Evolutionary conservation across 30 jellyfish, hydroid and myxozoan genomes (phyloP), one percentile per base, ranked within the genome.

Genomic region (Aurelia sp.): DNA sequence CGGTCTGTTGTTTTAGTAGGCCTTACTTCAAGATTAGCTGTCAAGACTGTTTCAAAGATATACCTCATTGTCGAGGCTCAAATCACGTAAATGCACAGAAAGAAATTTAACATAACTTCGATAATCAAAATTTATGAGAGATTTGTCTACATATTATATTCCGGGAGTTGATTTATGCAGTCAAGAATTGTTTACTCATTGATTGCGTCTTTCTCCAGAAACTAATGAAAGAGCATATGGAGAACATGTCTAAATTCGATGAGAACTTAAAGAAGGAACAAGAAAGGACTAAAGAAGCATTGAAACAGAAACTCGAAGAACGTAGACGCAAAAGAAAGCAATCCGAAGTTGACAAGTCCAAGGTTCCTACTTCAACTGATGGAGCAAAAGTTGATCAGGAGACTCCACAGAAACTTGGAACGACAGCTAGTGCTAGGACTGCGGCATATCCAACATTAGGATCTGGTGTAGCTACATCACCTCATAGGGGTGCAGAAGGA

Each of bases 271-370:
- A 90, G 80, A 79, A 65, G 40, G 99, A 95, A 58, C 99, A 90
- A 73, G 98, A 89, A 27, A 68, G 98, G 16, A 95, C 97, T n/a
- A 95, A 95, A 67, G 98, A 86, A 55, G 96, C 93, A 40, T 72
- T 95, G 53, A 91, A 95, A n/a, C 74, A 75, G 51, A 89, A 76
- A 53, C 90, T 95, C 27, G 99, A 89, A 52, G 99, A 95, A 48
- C 67, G 97, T 35, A 81, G 87, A 69, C 61, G 91, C 40, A 95
- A 95, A 50, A 81, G 90, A 66, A 85, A 79, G 58, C 92, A 88
- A 31, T 74, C 92, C 4, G 96, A 63, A 73, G 65, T 63, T 0
- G 94, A 62, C 33, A 85, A 93, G 60, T 20, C 86, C n/a, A 51
- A 63, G 55, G 55, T 44, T 44, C 55, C 55, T 44, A 44, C 55